phyloP scores from a whole-genome alignment of 2,797 vertebrate genomes.

The Sandelia bainsii region DNA sequence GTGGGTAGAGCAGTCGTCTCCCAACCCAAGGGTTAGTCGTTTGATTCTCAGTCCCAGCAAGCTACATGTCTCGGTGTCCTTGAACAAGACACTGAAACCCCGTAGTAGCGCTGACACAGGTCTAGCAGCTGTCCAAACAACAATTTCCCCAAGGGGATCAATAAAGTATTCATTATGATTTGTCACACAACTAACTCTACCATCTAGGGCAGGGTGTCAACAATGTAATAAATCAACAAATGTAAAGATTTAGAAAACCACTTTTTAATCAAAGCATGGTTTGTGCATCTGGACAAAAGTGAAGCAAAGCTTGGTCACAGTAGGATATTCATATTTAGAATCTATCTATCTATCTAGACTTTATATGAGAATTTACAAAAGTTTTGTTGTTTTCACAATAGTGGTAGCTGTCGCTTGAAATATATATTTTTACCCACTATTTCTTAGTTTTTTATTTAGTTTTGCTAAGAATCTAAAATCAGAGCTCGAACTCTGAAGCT shows the following conservation, averaged over 20 bases:
- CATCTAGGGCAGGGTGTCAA: background rate
- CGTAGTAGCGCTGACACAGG: no score
- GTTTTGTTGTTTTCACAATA: background rate
- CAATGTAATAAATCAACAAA: constrained; percentile 1
- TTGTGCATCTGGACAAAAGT: background rate
- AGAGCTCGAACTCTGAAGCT: constrained; percentile 29
- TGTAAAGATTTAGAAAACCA: background rate
- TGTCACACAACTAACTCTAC: background rate
- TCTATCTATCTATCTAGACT: background rate
- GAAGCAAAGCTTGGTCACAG: background rate
- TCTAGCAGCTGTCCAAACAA: no score
- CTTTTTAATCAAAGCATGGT: background rate
- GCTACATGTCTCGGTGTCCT: no score
- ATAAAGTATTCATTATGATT: no score
- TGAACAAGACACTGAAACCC: no score
- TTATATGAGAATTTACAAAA: background rate
- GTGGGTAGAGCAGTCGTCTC: no score
- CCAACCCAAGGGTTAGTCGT: no score
- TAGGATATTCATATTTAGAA: background rate
- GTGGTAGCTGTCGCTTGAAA: background rate
- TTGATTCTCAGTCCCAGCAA: no score
- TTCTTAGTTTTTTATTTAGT: constrained; percentile 20
- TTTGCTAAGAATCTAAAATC: constrained; percentile 23
- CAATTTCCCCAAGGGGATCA: no score
- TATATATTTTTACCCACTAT: background rate